Evolutionary conservation across 2,797 vertebrate species (phyloP), one percentile per base, ranked within the genome.

Genomic region (Petrocephalus sullivani): DNA sequence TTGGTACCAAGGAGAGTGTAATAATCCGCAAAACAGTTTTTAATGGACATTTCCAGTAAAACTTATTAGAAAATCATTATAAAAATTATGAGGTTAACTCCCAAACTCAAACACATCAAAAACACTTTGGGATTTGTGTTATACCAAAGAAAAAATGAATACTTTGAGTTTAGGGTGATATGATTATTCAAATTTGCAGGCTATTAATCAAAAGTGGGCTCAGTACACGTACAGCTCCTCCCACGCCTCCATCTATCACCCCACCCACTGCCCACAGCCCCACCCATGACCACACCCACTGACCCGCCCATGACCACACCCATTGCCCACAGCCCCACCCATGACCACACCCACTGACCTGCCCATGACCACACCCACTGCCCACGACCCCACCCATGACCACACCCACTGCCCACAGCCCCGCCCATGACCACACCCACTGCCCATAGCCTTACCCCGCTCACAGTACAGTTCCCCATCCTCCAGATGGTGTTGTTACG

Each of bases 381-480:
- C 49, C 49, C 49, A 51, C 5, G 4, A 51, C 49, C 4, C 49
- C 49, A 51, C 49, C 49, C 4, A 51, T 4, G 5, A 4, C 37
- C 37, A 41, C 37, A 41, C 49, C 49, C 49, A 51, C 7, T 5
- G 3, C 54, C 14, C 54, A 51, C 5, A 8, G 3, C 54, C 14
- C 54, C 28, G 1, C 28, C 28, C 28, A 28, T 28, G 28, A 28
- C 28, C 28, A 28, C 28, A 28, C 28, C 28, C 28, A 28, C 28
- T 28, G 28, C 28, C 28, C 28, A 10, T 7, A 61, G 61, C 60
- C 94, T 95, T 92, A 99, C 98, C 98, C 33, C 91, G 96, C 95
- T 99, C 98, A 92, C 98, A 99, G 95, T 98, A 99, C 14, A 98
- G 98, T 91, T 97, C 96, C 0, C 98, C 98, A 3, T 99, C 98